Conservation (phyloP, 2,888 invertebrate genomes). For the Polietes domitor region DNA sequence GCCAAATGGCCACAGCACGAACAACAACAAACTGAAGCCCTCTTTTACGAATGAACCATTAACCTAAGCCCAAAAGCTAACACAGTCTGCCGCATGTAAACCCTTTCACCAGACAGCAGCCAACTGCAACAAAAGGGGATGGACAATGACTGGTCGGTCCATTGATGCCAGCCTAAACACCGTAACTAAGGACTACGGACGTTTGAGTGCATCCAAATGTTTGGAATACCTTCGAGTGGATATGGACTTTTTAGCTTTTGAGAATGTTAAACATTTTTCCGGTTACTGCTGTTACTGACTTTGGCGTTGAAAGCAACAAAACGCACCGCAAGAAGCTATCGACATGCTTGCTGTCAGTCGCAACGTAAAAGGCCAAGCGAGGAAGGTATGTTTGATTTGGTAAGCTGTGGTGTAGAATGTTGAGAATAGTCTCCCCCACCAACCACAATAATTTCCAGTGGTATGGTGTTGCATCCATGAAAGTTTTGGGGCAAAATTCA, state of each 20-base stretch:
- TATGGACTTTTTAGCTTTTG: constrained; percentile 32
- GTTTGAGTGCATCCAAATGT: constrained; percentile 19
- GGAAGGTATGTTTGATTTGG: not conserved
- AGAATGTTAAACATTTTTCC: constrained; percentile 38
- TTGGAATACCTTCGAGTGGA: constrained; percentile 26
- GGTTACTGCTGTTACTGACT: constrained; percentile 3
- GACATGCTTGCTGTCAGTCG: not conserved
- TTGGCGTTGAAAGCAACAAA: not conserved
- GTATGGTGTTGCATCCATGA: too few species aligned
- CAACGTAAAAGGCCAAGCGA: not conserved
- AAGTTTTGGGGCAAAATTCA: too few species aligned
- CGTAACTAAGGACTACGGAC: not conserved
- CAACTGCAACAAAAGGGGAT: not conserved
- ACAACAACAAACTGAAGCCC: not conserved
- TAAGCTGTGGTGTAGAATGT: too few species aligned
- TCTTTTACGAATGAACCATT: constrained; percentile 17
- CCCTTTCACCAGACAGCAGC: not conserved
- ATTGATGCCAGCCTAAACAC: not conserved
- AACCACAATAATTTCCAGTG: too few species aligned
- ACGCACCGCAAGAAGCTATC: not conserved
- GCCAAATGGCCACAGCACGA: not conserved
- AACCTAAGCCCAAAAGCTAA: constrained; percentile 25
- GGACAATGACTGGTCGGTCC: not conserved
- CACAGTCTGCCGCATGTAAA: not conserved
- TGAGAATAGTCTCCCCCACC: too few species aligned